These are phyloP conservation scores for Patiria miniata DNA, from an alignment of 35 echinoderm and acorn worm species.

Conservation along the genomic window DNA sequence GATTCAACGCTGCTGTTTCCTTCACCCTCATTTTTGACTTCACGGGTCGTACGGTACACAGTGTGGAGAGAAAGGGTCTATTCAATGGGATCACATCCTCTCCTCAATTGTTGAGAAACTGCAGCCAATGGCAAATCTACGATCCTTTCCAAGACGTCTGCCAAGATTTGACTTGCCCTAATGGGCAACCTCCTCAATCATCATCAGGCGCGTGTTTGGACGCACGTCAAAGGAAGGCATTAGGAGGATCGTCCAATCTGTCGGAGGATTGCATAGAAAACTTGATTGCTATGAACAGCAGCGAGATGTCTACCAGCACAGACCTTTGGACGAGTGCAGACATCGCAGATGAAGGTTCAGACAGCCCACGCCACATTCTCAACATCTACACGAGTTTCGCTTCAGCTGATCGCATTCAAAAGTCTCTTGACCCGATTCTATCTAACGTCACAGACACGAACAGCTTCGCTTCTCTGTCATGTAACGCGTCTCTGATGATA, in stretches of 20 bases:
- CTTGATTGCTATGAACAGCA: neutral
- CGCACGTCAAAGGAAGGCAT: neutral
- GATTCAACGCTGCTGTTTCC: neutral
- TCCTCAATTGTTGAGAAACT: neutral
- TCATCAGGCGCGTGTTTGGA: too few relatives aligned
- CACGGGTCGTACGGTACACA: neutral
- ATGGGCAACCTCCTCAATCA: too few relatives aligned
- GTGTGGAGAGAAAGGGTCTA: neutral
- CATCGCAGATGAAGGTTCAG: neutral
- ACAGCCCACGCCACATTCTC: neutral
- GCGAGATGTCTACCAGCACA: neutral
- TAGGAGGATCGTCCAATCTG: neutral
- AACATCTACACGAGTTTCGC: neutral
- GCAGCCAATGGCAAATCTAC: neutral
- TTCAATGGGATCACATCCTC: neutral
- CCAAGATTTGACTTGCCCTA: neutral
- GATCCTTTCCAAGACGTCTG: neutral
- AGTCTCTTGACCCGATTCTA: neutral
- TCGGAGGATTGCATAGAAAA: neutral
- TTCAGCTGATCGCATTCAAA: neutral
- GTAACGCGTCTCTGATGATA: neutral
- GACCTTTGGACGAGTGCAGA: neutral
- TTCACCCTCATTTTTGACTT: conserved; percentile 9
- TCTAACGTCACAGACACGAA: neutral
- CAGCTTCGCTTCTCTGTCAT: neutral